These are phyloP conservation scores for Sander lucioperca DNA, from an alignment of 2,113 vertebrate species.

Conservation along the genomic window DNA sequence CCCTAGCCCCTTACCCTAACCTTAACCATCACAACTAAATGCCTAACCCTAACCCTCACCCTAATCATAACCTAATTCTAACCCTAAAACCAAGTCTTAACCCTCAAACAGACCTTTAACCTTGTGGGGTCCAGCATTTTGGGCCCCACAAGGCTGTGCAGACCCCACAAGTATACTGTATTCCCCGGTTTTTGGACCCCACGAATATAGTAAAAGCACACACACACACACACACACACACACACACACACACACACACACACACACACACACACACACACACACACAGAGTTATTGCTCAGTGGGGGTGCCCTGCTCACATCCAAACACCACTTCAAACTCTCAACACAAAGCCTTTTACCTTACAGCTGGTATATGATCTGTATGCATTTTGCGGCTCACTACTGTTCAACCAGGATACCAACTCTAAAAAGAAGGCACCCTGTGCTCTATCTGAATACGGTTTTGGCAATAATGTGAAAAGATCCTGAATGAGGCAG, in stretches of 20 bases:
- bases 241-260: slow-evolving; percentile 2
- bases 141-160: no score
- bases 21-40: no score
- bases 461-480: slow-evolving; percentile 28
- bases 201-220: background rate
- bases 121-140: no score
- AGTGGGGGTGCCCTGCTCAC: slow-evolving; percentile 83
- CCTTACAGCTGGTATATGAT: slow-evolving; percentile 46
- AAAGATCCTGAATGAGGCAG: slow-evolving; percentile 61
- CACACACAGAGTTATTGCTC: slow-evolving; percentile 48
- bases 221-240: no score
- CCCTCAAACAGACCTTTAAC: no score
- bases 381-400: slow-evolving; percentile 25
- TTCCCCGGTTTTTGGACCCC: no score
- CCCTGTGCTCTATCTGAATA: slow-evolving; percentile 30
- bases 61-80: no score
- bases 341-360: slow-evolving; percentile 34
- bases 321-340: slow-evolving; percentile 53
- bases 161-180: no score
- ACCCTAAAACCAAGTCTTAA: no score
- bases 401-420: slow-evolving; percentile 27
- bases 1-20: no score
- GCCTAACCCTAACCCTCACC: no score
- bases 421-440: slow-evolving; percentile 12
- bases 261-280: slow-evolving; percentile 23